A percentile compares a stretch with the other conserved stretches of the same genome.
Evolutionary conservation across 2,113 vertebrate genomes (phyloP).

Genomic region (Zootoca vivipara): DNA sequence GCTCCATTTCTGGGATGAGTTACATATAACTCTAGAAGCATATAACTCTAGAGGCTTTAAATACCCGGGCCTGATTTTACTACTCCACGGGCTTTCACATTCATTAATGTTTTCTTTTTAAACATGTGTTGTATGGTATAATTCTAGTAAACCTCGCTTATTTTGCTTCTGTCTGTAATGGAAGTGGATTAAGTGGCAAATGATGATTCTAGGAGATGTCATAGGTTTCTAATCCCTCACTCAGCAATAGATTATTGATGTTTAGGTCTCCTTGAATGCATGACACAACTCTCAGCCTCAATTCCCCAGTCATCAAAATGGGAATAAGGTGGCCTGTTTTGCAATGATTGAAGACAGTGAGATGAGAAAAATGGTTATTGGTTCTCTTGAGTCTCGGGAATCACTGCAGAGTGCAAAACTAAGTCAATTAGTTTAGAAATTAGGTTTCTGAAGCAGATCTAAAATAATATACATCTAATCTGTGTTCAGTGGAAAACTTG

Average conservation of each 20-base stretch:
- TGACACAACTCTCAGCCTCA: neutral
- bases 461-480: conserved; percentile 6
- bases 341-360: neutral
- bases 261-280: neutral
- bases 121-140: neutral
- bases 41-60: neutral
- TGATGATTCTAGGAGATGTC: neutral
- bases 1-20: neutral
- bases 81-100: neutral
- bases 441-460: neutral
- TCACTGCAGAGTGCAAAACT: neutral
- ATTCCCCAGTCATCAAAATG: neutral
- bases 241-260: neutral
- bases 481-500: conserved; percentile 60
- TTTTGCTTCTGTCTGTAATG: neutral
- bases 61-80: neutral
- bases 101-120: neutral
- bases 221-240: neutral
- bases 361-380: neutral
- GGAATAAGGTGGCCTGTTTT: neutral
- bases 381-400: neutral
- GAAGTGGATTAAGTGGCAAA: neutral
- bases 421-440: neutral
- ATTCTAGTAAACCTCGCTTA: neutral
- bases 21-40: neutral